Conservation (phyloP, 1,140 invertebrate genomes). For the Drosophila sp. region DNA sequence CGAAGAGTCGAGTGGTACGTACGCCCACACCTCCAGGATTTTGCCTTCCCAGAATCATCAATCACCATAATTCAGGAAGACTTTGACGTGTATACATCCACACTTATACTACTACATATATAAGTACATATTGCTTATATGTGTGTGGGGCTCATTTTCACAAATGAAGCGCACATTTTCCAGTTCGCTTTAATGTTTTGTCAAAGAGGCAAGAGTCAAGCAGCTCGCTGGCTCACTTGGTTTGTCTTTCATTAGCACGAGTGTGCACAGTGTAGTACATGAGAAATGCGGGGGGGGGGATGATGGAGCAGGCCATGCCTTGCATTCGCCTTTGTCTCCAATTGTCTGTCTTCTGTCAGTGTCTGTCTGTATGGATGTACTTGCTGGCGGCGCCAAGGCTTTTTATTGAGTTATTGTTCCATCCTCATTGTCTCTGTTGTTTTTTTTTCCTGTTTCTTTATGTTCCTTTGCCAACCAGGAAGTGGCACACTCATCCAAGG, state of each 20-base stretch:
- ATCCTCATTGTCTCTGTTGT: slow-evolving; percentile 31
- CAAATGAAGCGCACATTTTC: slow-evolving; percentile 63
- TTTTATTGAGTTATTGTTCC: slow-evolving; percentile 63
- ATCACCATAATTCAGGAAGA: slow-evolving; percentile 75
- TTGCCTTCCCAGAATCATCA: slow-evolving; percentile 58
- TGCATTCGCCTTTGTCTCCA: slow-evolving; percentile 43
- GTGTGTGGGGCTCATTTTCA: slow-evolving; percentile 59
- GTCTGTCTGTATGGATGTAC: background rate
- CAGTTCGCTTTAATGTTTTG: slow-evolving; percentile 51
- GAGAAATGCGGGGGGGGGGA: background rate
- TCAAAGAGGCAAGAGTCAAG: slow-evolving; percentile 43
- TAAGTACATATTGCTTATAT: background rate
- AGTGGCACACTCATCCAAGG: slow-evolving; percentile 33
- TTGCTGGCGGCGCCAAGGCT: slow-evolving; percentile 32
- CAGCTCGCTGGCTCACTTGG: slow-evolving; percentile 8
- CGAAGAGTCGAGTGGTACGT: slow-evolving; percentile 2
- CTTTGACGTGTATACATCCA: slow-evolving; percentile 57
- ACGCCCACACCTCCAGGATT: background rate
- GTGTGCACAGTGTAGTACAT: slow-evolving; percentile 28
- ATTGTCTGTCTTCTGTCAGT: slow-evolving; percentile 2
- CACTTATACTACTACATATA: slow-evolving; percentile 4
- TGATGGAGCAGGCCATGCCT: slow-evolving; percentile 14
- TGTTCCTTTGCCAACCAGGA: slow-evolving; percentile 30
- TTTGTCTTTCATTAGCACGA: slow-evolving; percentile 20
- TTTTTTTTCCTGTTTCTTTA: background rate